Percentiles rank a stretch among this genome's conserved stretches.
phyloP scores from a whole-genome alignment of 2,113 vertebrate genomes.

The Mustelus asterias region DNA sequence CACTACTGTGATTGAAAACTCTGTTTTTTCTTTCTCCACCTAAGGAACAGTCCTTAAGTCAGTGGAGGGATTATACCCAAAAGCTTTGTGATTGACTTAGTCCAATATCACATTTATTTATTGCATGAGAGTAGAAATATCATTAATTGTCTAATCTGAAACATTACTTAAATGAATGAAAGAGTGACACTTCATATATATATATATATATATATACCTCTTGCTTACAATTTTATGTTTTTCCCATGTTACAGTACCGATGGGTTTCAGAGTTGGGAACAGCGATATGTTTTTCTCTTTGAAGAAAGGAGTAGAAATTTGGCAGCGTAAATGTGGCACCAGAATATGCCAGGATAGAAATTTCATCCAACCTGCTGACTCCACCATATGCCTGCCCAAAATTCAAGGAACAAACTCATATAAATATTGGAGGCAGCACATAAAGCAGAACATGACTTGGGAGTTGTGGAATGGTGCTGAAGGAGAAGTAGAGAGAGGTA shows the following conservation, averaged over 20 bases:
- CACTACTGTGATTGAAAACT: not conserved
- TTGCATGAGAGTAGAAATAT: not conserved
- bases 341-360: not conserved
- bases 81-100: not conserved
- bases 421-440: not conserved
- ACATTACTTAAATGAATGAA: not conserved
- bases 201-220: not conserved
- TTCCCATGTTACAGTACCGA: not conserved
- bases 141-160: not conserved
- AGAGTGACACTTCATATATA: not conserved
- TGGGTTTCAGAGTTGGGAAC: not conserved
- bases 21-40: not conserved
- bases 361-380: not conserved
- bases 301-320: not conserved
- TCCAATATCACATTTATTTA: not conserved
- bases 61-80: not conserved
- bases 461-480: not conserved
- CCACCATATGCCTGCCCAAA: not conserved
- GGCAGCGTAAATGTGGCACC: not conserved
- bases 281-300: not conserved
- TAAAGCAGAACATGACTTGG: not conserved
- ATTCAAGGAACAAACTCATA: not conserved
- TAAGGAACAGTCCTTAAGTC: not conserved
- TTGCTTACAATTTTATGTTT: not conserved
- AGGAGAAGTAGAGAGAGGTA: not conserved